Evolutionary conservation across 2,797 vertebrate species (phyloP).

Genomic region (Amphiprion clarkii): DNA sequence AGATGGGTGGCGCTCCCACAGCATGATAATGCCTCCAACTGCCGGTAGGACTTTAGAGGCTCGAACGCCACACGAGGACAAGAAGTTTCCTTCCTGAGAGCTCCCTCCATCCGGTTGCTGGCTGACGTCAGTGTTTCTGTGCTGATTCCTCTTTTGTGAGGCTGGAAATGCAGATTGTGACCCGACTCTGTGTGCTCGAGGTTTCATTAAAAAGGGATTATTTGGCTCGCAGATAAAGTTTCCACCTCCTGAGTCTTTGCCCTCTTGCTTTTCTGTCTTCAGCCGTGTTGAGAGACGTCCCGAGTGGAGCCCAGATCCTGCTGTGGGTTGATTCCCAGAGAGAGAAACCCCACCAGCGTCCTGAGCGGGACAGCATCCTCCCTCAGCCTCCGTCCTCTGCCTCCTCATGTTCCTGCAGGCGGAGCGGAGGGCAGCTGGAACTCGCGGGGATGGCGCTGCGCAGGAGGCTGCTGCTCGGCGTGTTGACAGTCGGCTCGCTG

Average conservation of each 20-base stretch:
- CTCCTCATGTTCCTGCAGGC: slow-evolving; percentile 62
- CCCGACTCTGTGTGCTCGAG: slow-evolving; percentile 19
- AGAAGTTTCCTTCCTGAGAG: neutral
- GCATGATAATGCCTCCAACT: slow-evolving; percentile 11
- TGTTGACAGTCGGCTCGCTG: slow-evolving; percentile 31
- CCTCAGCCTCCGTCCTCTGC: neutral
- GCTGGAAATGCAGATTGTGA: neutral
- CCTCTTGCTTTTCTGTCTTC: slow-evolving; percentile 4
- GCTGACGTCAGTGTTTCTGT: neutral
- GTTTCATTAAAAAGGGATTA: slow-evolving; percentile 73
- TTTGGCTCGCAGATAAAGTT: slow-evolving; percentile 57
- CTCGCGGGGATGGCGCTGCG: slow-evolving; percentile 31
- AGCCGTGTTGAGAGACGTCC: slow-evolving; percentile 38
- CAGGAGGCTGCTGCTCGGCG: slow-evolving; percentile 48
- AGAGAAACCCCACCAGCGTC: slow-evolving; percentile 9
- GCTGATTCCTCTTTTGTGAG: neutral
- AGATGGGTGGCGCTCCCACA: neutral
- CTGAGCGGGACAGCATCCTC: slow-evolving; percentile 2
- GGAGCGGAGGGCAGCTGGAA: slow-evolving; percentile 29
- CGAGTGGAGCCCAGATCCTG: slow-evolving; percentile 32
- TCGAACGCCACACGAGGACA: neutral
- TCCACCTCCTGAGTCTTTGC: slow-evolving; percentile 16
- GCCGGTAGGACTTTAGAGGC: no score
- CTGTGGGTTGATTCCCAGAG: slow-evolving; percentile 30
- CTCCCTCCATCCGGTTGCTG: neutral